phyloP scores from a whole-genome alignment of 2,113 vertebrate species.

The Pomatostomus ruficeps region DNA sequence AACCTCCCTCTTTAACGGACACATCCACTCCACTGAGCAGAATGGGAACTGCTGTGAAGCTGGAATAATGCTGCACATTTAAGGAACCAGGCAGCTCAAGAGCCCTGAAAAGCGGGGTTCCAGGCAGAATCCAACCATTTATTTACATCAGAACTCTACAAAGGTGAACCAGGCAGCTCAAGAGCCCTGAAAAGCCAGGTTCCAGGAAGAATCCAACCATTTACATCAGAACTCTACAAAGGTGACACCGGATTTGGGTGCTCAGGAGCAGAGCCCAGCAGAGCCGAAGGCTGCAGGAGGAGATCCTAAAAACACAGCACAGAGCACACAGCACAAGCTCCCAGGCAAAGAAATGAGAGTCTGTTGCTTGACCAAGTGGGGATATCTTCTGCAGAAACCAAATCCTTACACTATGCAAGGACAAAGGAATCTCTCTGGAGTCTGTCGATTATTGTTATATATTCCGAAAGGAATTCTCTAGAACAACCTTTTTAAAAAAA shows the following conservation, averaged over 20 bases:
- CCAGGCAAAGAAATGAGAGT: not conserved
- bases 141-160: not conserved
- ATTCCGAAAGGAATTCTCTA: not conserved
- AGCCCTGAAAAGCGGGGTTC: not conserved
- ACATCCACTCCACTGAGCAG: not conserved
- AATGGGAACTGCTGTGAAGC: not conserved
- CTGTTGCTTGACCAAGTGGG: not conserved
- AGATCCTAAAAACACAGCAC: not conserved
- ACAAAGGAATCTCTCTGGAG: not conserved
- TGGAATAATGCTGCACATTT: not conserved
- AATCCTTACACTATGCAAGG: not conserved
- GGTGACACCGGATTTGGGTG: accelerated
- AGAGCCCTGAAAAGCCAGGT: not conserved
- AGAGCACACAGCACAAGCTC: not conserved
- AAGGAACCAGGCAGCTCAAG: not conserved
- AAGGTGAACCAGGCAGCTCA: not conserved
- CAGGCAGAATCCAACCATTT: accelerated
- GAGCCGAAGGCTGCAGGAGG: not conserved
- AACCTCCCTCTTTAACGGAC: not conserved
- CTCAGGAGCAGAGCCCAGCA: accelerated
- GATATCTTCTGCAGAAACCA: not conserved
- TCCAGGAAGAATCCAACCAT: accelerated
- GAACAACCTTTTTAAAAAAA: not conserved
- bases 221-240: not conserved
- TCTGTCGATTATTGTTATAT: not conserved